Percentiles rank a stretch among this genome's conserved stretches.
Evolutionary conservation across 2,113 vertebrate genomes (phyloP).

Genomic region (Beaufortia kweichowensis): DNA sequence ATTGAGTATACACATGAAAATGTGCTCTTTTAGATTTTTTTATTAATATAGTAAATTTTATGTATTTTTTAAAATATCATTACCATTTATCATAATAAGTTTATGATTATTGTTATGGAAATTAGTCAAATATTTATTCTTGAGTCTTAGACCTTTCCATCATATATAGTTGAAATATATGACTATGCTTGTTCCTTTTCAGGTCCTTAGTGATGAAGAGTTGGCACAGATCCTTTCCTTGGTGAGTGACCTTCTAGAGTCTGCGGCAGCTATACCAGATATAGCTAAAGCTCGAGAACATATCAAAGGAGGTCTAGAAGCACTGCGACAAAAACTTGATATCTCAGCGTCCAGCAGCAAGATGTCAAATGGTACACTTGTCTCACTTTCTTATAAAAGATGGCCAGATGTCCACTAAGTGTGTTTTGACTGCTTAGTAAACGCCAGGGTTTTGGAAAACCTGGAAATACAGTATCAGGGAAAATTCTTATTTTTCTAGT

Average conservation of each 20-base stretch:
- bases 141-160: no score
- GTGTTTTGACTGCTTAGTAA: neutral
- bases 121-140: no score
- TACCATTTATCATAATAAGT: no score
- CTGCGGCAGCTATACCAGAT: conserved; percentile 68
- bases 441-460: no score
- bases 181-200: conserved; percentile 24
- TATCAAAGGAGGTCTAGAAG: conserved; percentile 74
- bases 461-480: no score
- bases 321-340: conserved; percentile 70
- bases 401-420: neutral
- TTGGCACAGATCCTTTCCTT: conserved; percentile 76
- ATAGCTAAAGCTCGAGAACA: conserved; percentile 68
- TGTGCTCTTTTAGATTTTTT: no score
- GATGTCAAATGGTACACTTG: conserved; percentile 73
- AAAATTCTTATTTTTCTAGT: no score
- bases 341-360: conserved; percentile 68
- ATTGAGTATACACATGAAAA: no score
- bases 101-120: no score
- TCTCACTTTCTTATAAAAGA: neutral
- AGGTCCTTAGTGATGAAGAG: conserved; percentile 76
- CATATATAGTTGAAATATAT: neutral
- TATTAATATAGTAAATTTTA: no score
- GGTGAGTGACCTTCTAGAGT: conserved; percentile 76
- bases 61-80: no score